phyloP scores from a whole-genome alignment of 2,113 vertebrate genomes.

The Elephantulus edwardii region DNA sequence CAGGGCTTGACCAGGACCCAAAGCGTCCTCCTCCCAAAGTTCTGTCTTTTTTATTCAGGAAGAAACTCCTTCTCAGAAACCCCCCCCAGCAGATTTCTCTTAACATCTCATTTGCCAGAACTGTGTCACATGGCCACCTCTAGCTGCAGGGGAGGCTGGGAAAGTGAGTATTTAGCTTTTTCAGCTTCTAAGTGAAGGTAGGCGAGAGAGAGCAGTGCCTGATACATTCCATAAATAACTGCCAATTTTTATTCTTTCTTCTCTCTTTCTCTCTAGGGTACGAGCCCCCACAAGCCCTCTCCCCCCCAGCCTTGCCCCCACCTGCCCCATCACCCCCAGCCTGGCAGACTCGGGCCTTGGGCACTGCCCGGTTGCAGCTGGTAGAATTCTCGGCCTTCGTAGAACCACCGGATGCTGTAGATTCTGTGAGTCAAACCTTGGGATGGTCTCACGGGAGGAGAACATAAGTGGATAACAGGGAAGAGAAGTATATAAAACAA shows the following conservation, averaged over 20 bases:
- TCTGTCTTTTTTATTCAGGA: slow-evolving; percentile 77
- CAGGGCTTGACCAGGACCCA: slow-evolving; percentile 46
- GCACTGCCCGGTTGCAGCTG: slow-evolving; percentile 80
- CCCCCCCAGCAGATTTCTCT: slow-evolving; percentile 70
- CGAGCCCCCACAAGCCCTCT: slow-evolving; percentile 75
- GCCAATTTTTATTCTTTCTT: background rate
- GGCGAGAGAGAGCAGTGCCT: slow-evolving; percentile 60
- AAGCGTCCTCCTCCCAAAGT: slow-evolving; percentile 71
- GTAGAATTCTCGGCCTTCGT: slow-evolving; percentile 84
- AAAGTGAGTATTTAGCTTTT: slow-evolving; percentile 78
- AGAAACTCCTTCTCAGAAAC: slow-evolving; percentile 75
- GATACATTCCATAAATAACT: background rate
- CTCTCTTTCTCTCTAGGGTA: slow-evolving; percentile 70
- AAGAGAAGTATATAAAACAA: background rate
- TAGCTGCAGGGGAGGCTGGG: slow-evolving; percentile 77
- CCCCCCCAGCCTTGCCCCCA: slow-evolving; percentile 71
- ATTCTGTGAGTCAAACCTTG: slow-evolving; percentile 77
- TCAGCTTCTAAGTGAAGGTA: slow-evolving; percentile 69
- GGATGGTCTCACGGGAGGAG: background rate
- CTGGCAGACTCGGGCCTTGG: slow-evolving; percentile 82
- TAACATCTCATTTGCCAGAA: slow-evolving; percentile 72
- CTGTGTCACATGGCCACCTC: slow-evolving; percentile 72
- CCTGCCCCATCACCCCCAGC: slow-evolving; percentile 74
- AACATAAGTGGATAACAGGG: background rate
- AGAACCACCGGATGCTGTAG: slow-evolving; percentile 80